Evolutionary conservation across 1,140 invertebrate species (phyloP), one percentile per base, ranked within the genome.

Genomic region (Planococcus citri): DNA sequence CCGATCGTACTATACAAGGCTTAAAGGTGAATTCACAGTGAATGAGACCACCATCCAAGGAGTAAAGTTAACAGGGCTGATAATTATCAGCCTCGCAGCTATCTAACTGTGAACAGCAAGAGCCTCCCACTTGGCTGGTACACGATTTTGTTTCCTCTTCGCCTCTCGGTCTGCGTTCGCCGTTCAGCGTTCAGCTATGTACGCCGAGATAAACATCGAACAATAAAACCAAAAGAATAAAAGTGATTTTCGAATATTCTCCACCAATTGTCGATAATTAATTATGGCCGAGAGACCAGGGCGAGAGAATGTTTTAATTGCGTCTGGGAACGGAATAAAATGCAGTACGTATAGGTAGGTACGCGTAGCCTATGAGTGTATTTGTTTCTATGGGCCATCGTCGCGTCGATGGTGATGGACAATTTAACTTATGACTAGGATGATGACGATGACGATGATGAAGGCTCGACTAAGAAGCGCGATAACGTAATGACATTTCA

Each of bases 31-130:
- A 64, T 64, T 14, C 22, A 25, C 20, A 27, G 24, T 64, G 60
- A 64, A 64, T 64, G 60, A 64, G 60, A 64, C 60, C 60, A 64
- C 60, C 60, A 64, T 64, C 60, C 60, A 64, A 64, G 60, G 60
- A 64, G 60, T 64, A 64, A 27, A 27, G 22, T 25, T 25, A 64
- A 24, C 22, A 27, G 60, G 60, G 21, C 25, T 64, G 60, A 64
- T 64, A 64, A 64, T 64, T 64, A 64, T 64, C 60, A 64, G 60
- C 60, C 60, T 64, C 24, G 10, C 10, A 64, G 60, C 60, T 64
- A 64, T 64, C 60, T 64, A 25, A 20, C 60, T 64, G 60, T 64
- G 60, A 64, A 64, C 60, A 64, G 60, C 60, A 25, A 64, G 60
- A 64, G 60, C 12, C 60, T 64, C 60, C 60, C 60, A 64, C 60